Evolutionary conservation across 2,888 invertebrate species (phyloP), one percentile per base, ranked within the genome.

Genomic region (Leptinotarsa tumamoca): DNA sequence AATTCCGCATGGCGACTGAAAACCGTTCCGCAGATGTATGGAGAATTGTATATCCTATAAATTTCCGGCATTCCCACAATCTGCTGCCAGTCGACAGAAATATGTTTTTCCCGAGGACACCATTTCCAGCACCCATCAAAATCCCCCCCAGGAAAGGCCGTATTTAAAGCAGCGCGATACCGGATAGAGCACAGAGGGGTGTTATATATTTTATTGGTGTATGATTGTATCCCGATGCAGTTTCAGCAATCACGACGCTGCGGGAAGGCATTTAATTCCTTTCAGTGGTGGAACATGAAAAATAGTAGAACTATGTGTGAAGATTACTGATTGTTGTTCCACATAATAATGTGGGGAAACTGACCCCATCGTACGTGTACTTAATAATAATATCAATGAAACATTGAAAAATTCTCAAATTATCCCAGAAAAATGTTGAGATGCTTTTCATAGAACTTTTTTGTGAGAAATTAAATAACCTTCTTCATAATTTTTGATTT

Each of bases 191-290:
- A 66, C 68, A 33, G 54, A 63, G 68, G 74, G 74, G 72, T 67
- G 75, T 75, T 54, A 77, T 79, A 77, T 72, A 78, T 80, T 80
- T 80, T 80, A 80, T 80, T 80, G 79, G 78, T 80, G 76, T 80
- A 79, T 79, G 78, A 81, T 80, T 80, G 79, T 78, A 78, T 80
- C 78, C 78, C 77, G 75, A 78, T 81, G 77, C 76, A 77, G 79
- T 76, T 80, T 78, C 77, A 76, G 81, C 80, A 82, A 82, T 81
- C 80, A 82, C 84, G 83, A 80, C 83, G 81, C 84, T 81, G 80
- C 83, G 82, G 82, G 83, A 81, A 81, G 80, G 83, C 84, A 82
- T 84, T 84, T 84, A 85, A 85, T 85, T 84, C 84, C 14, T 33
- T 33, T 17, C 63, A 63, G 63, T 63, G 43, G 63, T 33, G 63